A percentile compares a stretch with the other conserved stretches of the same genome.
phyloP scores from a whole-genome alignment of 1,140 invertebrate species.

The Mactra quadrangularis region DNA sequence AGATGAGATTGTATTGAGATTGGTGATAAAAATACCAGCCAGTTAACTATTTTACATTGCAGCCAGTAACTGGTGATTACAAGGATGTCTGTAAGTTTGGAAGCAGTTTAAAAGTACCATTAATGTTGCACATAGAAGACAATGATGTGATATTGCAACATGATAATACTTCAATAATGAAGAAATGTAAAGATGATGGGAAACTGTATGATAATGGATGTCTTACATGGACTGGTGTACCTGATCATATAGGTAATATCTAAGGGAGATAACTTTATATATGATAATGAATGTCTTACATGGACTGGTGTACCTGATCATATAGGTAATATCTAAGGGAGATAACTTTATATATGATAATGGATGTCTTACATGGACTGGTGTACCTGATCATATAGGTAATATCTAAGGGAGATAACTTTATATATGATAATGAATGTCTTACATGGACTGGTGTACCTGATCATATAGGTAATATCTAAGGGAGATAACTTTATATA shows the following conservation, averaged over 20 bases:
- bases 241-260: not conserved
- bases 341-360: not conserved
- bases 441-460: constrained; percentile 25
- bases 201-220: not conserved
- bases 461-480: not conserved
- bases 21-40: no score
- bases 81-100: constrained; percentile 17
- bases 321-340: constrained; percentile 14
- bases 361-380: constrained; percentile 20
- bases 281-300: constrained; percentile 8
- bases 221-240: constrained; percentile 23
- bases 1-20: no score
- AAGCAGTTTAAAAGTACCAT: not conserved
- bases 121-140: constrained; percentile 11
- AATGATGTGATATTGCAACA: not conserved
- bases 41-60: not conserved
- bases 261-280: not conserved
- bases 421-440: not conserved
- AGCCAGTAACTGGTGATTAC: constrained; percentile 7
- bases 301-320: constrained; percentile 11
- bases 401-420: not conserved
- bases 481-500: not conserved
- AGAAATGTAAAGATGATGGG: not conserved
- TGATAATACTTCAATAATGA: constrained; percentile 17
- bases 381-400: not conserved